phyloP scores from a whole-genome alignment of 2,888 invertebrate genomes.

The Amphimallon solstitiale region DNA sequence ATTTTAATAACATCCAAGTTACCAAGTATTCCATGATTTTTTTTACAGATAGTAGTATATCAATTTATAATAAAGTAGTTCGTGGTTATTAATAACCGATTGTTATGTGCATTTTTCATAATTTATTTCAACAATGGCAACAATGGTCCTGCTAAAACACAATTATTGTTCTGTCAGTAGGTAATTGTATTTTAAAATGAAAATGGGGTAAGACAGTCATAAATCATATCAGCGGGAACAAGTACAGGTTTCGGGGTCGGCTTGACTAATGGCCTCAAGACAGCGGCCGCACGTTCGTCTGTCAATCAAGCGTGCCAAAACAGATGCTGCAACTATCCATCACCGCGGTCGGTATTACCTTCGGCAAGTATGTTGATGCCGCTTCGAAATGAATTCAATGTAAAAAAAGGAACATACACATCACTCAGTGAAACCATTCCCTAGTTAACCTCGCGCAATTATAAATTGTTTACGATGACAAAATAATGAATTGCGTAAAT shows the following conservation, averaged over 20 bases:
- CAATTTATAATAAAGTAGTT: conserved; percentile 11
- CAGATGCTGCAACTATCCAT: conserved; percentile 49
- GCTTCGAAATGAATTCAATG: conserved; percentile 36
- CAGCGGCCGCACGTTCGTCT: conserved; percentile 54
- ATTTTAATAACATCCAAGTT: no score
- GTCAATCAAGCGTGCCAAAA: conserved; percentile 53
- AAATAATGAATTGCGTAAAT: conserved; percentile 37
- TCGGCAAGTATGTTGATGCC: conserved; percentile 37
- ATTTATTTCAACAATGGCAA: conserved; percentile 35
- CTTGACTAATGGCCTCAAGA: conserved; percentile 54
- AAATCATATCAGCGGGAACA: conserved; percentile 46
- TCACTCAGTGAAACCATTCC: conserved; percentile 38
- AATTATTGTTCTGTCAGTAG: conserved; percentile 39
- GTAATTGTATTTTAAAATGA: conserved; percentile 43
- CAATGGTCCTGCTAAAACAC: conserved; percentile 38
- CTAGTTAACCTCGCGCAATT: conserved; percentile 37
- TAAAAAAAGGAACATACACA: conserved; percentile 35
- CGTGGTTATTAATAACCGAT: conserved; percentile 27
- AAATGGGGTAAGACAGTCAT: conserved; percentile 42
- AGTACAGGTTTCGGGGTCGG: conserved; percentile 44
- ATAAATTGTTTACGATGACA: conserved; percentile 39
- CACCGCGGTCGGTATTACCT: conserved; percentile 35
- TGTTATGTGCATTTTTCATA: conserved; percentile 25
- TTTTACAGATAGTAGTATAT: no score
- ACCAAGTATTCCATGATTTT: no score